Evolutionary conservation across 1,140 invertebrate species (phyloP), one percentile per base, ranked within the genome.

Genomic region (Panagrolaimus sp.): DNA sequence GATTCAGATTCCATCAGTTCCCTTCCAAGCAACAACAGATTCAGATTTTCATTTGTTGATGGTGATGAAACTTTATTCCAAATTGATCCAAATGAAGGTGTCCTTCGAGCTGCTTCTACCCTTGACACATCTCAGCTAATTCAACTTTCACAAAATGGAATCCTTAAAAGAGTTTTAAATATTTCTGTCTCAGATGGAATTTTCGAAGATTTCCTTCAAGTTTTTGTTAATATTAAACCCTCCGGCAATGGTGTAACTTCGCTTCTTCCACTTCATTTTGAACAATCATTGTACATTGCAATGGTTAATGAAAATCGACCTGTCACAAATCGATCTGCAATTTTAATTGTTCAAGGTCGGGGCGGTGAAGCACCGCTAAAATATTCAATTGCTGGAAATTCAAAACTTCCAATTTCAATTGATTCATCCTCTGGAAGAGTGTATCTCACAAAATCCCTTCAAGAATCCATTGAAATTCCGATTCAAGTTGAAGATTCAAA

Each of bases 101-200:
- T 77, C 26, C 66, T 76, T 24, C 1, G 67, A 44, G 32, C 24
- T 28, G 43, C 12, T 12, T 15, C 65, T 14, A 47, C 21, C 5
- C 32, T 72, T 38, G 17, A 28, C 26, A 9, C 76, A 10, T 43
- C 24, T 7, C 28, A 65, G 38, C 44, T 48, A 1, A 48, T 4
- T 26, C 44, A 12, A 32, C 38, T 68, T 24, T 44, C 58, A 26
- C 28, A 67, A 38, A 9, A 15, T 12, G 32, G 24, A 58, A 24
- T 24, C 7, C 17, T 71, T 17, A 67, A 46, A 64, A 75, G 69
- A 32, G 32, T 38, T 8, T 38, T 78, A 4, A 83, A 83, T 32
- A 71, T 81, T 3, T 79, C 81, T 12, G 78, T 82, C 17, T 65
- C 68, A 32, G 79, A 81, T 65, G 79, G 79, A 21, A 46, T 83